These are phyloP conservation scores for Pocota personata DNA, from an alignment of 2,888 invertebrate species.

Conservation along the genomic window DNA sequence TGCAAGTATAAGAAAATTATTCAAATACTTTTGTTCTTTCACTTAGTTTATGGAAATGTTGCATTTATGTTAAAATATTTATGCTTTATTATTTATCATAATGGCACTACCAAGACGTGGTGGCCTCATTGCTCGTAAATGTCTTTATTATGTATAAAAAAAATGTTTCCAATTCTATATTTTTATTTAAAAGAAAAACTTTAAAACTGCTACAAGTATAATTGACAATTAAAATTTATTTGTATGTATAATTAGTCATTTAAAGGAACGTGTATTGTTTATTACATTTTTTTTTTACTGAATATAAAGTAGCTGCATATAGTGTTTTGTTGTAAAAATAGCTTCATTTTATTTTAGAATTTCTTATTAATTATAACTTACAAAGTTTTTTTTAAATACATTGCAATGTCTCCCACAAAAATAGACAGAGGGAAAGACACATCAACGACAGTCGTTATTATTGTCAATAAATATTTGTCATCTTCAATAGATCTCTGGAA, in stretches of 20 bases:
- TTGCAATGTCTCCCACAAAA: slow-evolving; percentile 30
- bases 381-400: slow-evolving; percentile 19
- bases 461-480: slow-evolving; percentile 59
- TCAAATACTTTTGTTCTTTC: not conserved
- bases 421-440: not conserved
- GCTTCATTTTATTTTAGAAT: not conserved
- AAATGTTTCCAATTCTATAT: not conserved
- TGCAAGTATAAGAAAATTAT: slow-evolving; percentile 9
- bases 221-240: not conserved
- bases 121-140: slow-evolving; percentile 8
- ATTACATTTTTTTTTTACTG: not conserved
- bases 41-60: slow-evolving; percentile 10
- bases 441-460: slow-evolving; percentile 48
- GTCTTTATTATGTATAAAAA: not conserved
- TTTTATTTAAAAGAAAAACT: not conserved
- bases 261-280: slow-evolving; percentile 38
- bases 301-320: not conserved
- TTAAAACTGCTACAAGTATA: not conserved
- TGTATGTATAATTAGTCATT: not conserved
- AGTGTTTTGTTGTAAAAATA: not conserved
- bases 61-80: not conserved
- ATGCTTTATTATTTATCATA: not conserved
- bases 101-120: slow-evolving; percentile 60
- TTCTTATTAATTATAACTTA: not conserved
- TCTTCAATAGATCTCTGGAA: slow-evolving; percentile 39